Evolutionary conservation across 2,113 vertebrate species (phyloP).

Genomic region (Sinocyclocheilus rhinocerous): DNA sequence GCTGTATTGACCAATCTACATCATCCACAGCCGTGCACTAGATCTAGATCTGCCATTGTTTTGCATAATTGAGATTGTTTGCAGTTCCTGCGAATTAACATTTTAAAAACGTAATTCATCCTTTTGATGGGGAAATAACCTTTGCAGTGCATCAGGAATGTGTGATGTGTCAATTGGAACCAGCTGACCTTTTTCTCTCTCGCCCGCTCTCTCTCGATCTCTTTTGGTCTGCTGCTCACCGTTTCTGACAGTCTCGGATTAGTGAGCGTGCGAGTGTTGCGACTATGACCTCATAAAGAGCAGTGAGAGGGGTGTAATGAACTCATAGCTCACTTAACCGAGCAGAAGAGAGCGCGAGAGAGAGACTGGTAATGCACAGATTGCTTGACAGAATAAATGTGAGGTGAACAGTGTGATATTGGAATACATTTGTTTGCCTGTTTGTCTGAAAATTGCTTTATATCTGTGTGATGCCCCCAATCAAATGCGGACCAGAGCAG

Average conservation of each 20-base stretch:
- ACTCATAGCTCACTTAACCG: conserved; percentile 74
- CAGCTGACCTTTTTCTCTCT: conserved; percentile 30
- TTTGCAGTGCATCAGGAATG: conserved; percentile 36
- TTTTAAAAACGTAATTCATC: conserved; percentile 28
- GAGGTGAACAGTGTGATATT: conserved; percentile 19
- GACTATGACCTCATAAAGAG: conserved; percentile 73
- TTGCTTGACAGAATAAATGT: conserved; percentile 30
- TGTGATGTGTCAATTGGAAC: conserved; percentile 32
- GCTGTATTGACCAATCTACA: background rate
- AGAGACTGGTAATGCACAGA: conserved; percentile 33
- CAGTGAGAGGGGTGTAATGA: conserved; percentile 73
- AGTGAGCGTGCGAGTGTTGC: conserved; percentile 67
- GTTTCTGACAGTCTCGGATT: conserved; percentile 67
- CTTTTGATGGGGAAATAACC: conserved; percentile 25
- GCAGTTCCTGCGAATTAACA: background rate
- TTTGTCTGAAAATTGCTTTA: conserved; percentile 30
- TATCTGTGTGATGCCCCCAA: conserved; percentile 26
- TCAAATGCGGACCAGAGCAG: background rate
- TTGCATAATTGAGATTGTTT: conserved; percentile 21
- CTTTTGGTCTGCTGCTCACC: conserved; percentile 32
- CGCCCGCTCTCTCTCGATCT: conserved; percentile 48
- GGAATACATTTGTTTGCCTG: conserved; percentile 33
- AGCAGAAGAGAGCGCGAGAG: conserved; percentile 63
- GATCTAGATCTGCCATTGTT: background rate
- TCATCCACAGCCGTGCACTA: background rate